Conservation (phyloP, 2,797 vertebrate genomes). For the Rhabdomys pumilio region DNA sequence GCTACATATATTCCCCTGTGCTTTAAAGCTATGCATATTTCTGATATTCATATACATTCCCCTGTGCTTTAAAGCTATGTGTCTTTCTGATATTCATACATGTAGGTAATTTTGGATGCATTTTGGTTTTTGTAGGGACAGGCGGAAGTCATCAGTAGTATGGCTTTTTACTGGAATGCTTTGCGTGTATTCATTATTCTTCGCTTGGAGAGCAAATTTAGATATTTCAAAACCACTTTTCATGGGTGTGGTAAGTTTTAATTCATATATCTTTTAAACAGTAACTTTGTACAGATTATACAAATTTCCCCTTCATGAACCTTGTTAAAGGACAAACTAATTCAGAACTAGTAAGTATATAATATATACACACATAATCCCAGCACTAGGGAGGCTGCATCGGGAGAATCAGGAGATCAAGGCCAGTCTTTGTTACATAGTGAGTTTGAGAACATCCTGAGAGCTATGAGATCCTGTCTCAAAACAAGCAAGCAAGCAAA, state of each 20-base stretch:
- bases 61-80: constrained; percentile 24
- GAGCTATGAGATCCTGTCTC: background rate
- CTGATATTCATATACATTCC: constrained; percentile 13
- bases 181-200: constrained; percentile 96
- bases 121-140: constrained; percentile 87
- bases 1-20: background rate
- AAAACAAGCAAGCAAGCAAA: background rate
- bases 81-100: constrained; percentile 55
- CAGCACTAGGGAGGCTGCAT: background rate
- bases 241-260: constrained; percentile 94
- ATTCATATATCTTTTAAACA: constrained; percentile 56
- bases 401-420: background rate
- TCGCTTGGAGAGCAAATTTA: constrained; percentile 98
- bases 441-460: background rate
- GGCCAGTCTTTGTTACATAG: background rate
- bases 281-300: constrained; percentile 60
- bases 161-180: constrained; percentile 94
- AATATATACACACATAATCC: background rate
- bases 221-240: constrained; percentile 96
- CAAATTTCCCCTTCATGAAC: constrained; percentile 28
- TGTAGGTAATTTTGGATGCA: constrained; percentile 55
- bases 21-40: constrained; percentile 41
- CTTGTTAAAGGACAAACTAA: constrained; percentile 40
- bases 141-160: constrained; percentile 88
- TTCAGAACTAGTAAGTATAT: constrained; percentile 50